Evolutionary conservation across 2,888 invertebrate species (phyloP).

Genomic region (Augochlorella aurata): DNA sequence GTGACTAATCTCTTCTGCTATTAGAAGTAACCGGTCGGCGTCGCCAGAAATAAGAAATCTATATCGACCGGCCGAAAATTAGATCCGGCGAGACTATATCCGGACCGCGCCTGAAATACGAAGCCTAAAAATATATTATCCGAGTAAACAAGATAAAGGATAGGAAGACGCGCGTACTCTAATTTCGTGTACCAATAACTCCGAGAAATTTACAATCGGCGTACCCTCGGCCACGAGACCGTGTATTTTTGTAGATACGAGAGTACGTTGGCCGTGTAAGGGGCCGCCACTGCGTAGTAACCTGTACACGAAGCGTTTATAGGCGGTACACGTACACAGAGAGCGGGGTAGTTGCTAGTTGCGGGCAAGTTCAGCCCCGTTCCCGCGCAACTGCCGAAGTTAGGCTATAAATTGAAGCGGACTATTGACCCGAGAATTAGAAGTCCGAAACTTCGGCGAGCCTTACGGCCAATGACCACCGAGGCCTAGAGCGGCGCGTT

Average conservation of each 20-base stretch:
- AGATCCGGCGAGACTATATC: neutral
- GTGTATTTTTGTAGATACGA: neutral
- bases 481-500: neutral
- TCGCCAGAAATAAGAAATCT: slow-evolving; percentile 2
- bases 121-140: neutral
- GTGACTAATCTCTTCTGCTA: neutral
- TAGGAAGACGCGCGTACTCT: neutral
- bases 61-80: neutral
- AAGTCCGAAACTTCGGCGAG: neutral
- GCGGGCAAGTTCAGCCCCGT: neutral
- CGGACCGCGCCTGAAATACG: neutral
- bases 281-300: neutral
- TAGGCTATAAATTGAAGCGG: neutral
- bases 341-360: neutral
- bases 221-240: neutral
- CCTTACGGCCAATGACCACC: neutral
- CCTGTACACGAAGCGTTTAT: neutral
- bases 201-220: neutral
- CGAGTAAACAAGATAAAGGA: neutral
- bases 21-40: neutral
- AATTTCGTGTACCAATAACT: neutral
- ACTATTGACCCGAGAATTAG: slow-evolving; percentile 4
- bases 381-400: neutral
- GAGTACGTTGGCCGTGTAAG: neutral
- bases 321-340: neutral